Percentiles rank a stretch among this genome's conserved stretches.
Conservation (phyloP, 2,113 vertebrate species). For the Pterocles burchelli region DNA sequence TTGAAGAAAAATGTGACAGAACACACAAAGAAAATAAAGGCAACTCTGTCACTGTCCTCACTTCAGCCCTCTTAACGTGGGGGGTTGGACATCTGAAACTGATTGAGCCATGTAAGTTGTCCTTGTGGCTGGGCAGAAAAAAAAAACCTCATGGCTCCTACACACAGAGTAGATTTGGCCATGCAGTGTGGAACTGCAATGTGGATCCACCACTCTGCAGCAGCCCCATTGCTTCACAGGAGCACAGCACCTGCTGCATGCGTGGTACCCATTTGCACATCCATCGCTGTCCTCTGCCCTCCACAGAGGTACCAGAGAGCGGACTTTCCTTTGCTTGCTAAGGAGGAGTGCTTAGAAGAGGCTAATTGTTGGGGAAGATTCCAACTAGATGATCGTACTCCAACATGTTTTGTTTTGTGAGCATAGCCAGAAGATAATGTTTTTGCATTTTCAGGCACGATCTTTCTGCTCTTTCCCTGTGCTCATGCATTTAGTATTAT, state of each 20-base stretch:
- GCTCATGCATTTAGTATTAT: background rate
- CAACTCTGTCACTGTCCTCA: background rate
- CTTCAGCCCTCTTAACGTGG: background rate
- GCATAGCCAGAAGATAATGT: background rate
- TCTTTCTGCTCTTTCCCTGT: background rate
- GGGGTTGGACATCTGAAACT: background rate
- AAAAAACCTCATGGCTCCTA: background rate
- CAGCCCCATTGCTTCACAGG: background rate
- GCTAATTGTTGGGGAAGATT: background rate
- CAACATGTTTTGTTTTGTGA: background rate
- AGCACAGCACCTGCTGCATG: rapidly evolving
- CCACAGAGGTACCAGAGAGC: background rate
- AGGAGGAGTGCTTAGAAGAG: background rate
- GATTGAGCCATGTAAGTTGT: rapidly evolving
- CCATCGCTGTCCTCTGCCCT: rapidly evolving
- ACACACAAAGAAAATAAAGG: background rate
- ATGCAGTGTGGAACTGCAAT: background rate
- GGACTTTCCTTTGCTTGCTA: background rate
- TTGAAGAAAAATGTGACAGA: background rate
- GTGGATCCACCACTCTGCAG: background rate
- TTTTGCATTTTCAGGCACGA: background rate
- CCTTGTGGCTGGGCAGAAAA: background rate
- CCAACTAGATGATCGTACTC: background rate
- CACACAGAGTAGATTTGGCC: background rate
- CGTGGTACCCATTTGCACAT: background rate